These are phyloP conservation scores for Malacoraja senta DNA, from an alignment of 2,797 vertebrate genomes.

Conservation along the genomic window DNA sequence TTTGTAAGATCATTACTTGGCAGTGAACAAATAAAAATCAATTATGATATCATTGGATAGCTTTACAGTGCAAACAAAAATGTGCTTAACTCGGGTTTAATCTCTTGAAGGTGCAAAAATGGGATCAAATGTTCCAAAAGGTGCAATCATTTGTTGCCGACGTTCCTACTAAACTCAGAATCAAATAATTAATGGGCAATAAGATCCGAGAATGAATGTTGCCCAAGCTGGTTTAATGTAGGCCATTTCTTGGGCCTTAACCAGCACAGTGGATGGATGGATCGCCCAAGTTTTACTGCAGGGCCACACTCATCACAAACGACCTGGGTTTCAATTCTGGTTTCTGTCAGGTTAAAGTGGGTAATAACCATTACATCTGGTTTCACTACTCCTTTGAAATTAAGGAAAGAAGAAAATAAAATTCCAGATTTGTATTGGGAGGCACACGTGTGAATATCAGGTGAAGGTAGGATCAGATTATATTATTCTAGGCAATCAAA, in stretches of 20 bases:
- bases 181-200: neutral
- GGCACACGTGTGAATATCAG: neutral
- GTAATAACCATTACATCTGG: neutral
- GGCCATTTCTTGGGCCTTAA: neutral
- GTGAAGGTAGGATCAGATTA: neutral
- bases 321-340: neutral
- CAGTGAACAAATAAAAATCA: neutral
- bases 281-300: too few species aligned
- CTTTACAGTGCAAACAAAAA: neutral
- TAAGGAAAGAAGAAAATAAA: neutral
- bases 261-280: neutral
- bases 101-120: neutral
- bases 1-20: slow-evolving; percentile 33
- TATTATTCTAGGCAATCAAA: neutral
- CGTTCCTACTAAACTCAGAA: neutral
- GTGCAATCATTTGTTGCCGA: neutral
- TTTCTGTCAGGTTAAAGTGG: neutral
- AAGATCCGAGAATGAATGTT: neutral
- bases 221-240: neutral
- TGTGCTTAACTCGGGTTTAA: neutral
- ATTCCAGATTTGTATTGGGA: neutral
- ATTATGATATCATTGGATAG: neutral
- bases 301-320: neutral
- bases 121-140: neutral
- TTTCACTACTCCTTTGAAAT: neutral